Percentiles rank a stretch among this genome's conserved stretches.
Conservation (phyloP, 1,140 invertebrate species). For the Cheumatopsyche charites region DNA sequence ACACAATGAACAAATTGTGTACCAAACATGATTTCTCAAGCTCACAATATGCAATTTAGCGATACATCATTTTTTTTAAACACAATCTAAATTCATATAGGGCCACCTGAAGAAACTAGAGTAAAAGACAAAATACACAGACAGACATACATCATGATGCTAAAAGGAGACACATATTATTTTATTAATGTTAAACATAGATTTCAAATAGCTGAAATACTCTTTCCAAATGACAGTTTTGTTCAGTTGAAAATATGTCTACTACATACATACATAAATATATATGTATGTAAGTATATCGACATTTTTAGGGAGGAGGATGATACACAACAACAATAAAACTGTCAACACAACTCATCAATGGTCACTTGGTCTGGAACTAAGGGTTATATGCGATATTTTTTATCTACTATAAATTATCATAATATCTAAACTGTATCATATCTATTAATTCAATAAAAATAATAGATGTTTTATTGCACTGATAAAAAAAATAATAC, state of each 20-base stretch:
- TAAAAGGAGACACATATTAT: conserved; percentile 31
- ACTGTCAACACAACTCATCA: neutral
- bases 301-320: neutral
- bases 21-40: too few relatives aligned
- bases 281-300: neutral
- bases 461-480: conserved; percentile 27
- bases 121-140: conserved; percentile 18
- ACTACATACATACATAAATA: neutral
- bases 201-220: neutral
- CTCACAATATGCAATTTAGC: too few relatives aligned
- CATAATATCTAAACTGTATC: conserved; percentile 1
- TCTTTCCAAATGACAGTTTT: conserved; percentile 14
- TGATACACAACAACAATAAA: neutral
- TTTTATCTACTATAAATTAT: conserved; percentile 25
- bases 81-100: neutral
- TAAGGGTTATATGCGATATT: conserved; percentile 15
- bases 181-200: conserved; percentile 24
- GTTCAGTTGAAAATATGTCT: neutral
- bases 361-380: conserved; percentile 19
- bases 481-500: conserved; percentile 5
- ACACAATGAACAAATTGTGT: too few relatives aligned
- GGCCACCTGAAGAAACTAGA: conserved; percentile 22
- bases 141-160: conserved; percentile 22
- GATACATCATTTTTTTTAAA: too few relatives aligned
- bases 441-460: conserved; percentile 24